phyloP scores from a whole-genome alignment of 2,888 invertebrate species.

The Caenorhabditis sp. region DNA sequence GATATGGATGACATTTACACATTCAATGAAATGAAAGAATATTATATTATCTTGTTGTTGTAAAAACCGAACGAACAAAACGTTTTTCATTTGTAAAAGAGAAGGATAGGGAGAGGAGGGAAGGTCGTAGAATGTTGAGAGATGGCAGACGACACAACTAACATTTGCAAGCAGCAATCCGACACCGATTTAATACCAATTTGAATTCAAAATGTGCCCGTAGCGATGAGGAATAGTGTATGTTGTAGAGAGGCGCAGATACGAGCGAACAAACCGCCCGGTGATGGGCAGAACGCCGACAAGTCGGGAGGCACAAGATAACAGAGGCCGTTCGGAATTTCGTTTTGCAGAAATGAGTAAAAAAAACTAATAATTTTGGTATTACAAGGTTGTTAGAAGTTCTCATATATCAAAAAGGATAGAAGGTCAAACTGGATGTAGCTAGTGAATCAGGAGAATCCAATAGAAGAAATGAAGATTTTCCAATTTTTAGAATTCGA shows the following conservation, averaged over 20 bases:
- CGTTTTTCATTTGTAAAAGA: background rate
- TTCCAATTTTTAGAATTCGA: too few species aligned
- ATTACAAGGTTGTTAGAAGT: too few species aligned
- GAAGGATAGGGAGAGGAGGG: background rate
- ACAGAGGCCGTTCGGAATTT: too few species aligned
- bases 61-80: constrained; percentile 6
- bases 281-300: too few species aligned
- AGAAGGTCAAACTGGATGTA: too few species aligned
- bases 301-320: too few species aligned
- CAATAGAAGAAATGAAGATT: too few species aligned
- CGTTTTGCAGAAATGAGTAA: too few species aligned
- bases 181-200: background rate
- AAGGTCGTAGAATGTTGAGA: background rate
- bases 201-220: background rate
- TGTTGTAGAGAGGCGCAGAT: background rate
- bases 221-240: background rate
- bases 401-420: too few species aligned
- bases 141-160: background rate
- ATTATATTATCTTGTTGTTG: constrained; percentile 17
- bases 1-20: background rate
- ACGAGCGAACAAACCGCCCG: background rate
- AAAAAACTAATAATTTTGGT: too few species aligned
- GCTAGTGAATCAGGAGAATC: too few species aligned
- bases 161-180: background rate
- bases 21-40: constrained; percentile 16